A percentile compares a stretch with the other conserved stretches of the same genome.
These are phyloP conservation scores for Brachirus orientalis DNA, from an alignment of 2,113 vertebrate species.

Conservation along the genomic window DNA sequence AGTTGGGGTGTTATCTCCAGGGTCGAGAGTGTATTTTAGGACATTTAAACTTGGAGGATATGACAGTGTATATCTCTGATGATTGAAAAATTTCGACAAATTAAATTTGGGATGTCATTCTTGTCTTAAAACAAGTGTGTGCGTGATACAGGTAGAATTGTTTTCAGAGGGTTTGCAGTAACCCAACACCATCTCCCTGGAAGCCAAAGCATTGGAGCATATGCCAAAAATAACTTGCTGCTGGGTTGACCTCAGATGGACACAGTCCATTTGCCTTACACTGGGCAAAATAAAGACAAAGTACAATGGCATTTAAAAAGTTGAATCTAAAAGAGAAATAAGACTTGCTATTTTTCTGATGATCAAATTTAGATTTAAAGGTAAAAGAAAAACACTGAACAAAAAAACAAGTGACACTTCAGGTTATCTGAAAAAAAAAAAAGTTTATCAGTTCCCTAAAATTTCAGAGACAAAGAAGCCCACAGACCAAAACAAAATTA, in stretches of 20 bases:
- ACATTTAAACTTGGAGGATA: conserved; percentile 9
- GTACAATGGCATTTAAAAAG: background rate
- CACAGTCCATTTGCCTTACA: conserved; percentile 11
- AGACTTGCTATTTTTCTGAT: too few relatives aligned
- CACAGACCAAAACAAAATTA: background rate
- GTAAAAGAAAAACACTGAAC: too few relatives aligned
- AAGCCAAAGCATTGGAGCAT: conserved; percentile 62
- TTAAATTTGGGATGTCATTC: conserved; percentile 51
- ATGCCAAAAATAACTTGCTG: conserved; percentile 59
- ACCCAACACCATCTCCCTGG: conserved; percentile 70
- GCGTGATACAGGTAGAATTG: conserved; percentile 19
- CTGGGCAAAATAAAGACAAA: background rate
- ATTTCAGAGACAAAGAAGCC: background rate
- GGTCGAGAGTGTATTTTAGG: conserved; percentile 52
- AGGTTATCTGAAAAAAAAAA: too few relatives aligned
- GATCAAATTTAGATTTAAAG: too few relatives aligned
- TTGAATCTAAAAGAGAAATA: too few relatives aligned
- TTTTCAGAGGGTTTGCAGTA: conserved; percentile 52
- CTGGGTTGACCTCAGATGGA: conserved; percentile 20
- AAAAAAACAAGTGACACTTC: too few relatives aligned
- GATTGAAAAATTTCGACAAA: conserved; percentile 32
- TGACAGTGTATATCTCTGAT: conserved; percentile 39
- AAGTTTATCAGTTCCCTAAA: background rate
- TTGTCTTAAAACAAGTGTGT: conserved; percentile 25
- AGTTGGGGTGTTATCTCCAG: conserved; percentile 8